phyloP scores from a whole-genome alignment of 2,797 vertebrate species.

The Acanthurus tractus region DNA sequence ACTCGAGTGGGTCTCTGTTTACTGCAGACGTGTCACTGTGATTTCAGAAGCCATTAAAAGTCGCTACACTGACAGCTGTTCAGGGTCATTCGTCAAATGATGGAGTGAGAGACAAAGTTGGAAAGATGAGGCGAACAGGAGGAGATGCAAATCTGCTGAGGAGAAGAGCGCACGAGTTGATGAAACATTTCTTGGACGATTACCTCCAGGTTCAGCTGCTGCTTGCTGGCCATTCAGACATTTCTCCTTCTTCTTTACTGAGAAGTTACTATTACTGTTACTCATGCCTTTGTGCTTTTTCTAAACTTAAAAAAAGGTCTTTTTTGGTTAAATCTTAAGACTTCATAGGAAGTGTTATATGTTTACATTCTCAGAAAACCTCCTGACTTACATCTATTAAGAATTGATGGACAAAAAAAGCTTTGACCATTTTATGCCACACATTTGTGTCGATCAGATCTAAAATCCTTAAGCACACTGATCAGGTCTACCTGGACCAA shows the following conservation, averaged over 20 bases:
- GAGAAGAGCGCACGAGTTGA: constrained; percentile 69
- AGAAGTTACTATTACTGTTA: constrained; percentile 38
- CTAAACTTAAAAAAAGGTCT: neutral
- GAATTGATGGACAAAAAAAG: neutral
- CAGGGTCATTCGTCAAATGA: constrained; percentile 79
- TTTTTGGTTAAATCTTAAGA: neutral
- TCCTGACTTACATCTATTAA: neutral
- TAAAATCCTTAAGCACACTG: neutral
- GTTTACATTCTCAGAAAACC: constrained; percentile 5
- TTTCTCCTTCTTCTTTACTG: constrained; percentile 39
- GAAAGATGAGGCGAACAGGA: constrained; percentile 74
- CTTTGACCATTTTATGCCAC: neutral
- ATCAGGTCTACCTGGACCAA: constrained; percentile 21
- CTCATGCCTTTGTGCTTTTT: constrained; percentile 13
- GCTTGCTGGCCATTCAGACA: constrained; percentile 41
- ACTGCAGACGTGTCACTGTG: constrained; percentile 65
- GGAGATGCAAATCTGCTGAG: constrained; percentile 78
- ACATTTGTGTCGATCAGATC: neutral
- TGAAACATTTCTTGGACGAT: constrained; percentile 82
- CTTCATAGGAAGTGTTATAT: neutral
- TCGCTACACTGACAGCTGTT: constrained; percentile 75
- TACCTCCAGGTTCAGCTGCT: constrained; percentile 76
- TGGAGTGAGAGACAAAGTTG: constrained; percentile 67
- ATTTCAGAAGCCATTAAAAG: constrained; percentile 77
- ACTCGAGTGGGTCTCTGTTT: constrained; percentile 54